Base-by-base conservation (phyloP, 2,888 invertebrate genomes). In the Drosophila neutralis region DNA sequence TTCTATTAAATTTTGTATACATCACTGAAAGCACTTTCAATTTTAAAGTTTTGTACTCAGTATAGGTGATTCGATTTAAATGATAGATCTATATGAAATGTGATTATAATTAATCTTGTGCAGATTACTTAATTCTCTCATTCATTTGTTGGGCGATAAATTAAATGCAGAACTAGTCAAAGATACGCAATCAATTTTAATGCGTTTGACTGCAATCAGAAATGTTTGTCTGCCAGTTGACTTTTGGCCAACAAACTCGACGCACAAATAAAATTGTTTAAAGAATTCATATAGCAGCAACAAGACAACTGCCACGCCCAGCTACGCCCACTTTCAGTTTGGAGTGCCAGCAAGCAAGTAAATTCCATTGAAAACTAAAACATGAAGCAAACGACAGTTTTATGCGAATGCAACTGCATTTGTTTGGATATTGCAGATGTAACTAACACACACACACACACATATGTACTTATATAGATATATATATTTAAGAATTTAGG, bases 191-290 rank as follows among this genome's bases (percentile, higher is more conserved):
- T 90, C 69, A 89, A 79, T 70, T 83, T 81, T 89, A 90, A 90
- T 88, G 89, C 76, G 81, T 89, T 89, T 65, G 75, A 81, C 90
- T 87, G 87, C 90, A 90, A 75, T 89, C 83, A 73, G 69, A 80
- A 82, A 67, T 78, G 68, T 73, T 60, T 71, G 72, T 66, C 74
- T 73, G 74, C 71, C 76, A 69, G 68, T 70, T 76, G 87, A 83
- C 62, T 77, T 83, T 82, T 73, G 60, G 68, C 66, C 67, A 76
- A 69, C 27, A 59, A 11, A 18, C 33, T 68, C 27, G 40, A 66
- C 18, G 42, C 40, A 58, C 31, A 67, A 36, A 38, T 53, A 71
- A 78, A 68, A 52, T 58, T 62, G 67, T 69, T 69, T 69, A 75
- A 58, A 64, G 73, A 71, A 73, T 69, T 59, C 70, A 73, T 70